Conservation (phyloP, 1,140 invertebrate genomes). For the Saxidomus purpurata region DNA sequence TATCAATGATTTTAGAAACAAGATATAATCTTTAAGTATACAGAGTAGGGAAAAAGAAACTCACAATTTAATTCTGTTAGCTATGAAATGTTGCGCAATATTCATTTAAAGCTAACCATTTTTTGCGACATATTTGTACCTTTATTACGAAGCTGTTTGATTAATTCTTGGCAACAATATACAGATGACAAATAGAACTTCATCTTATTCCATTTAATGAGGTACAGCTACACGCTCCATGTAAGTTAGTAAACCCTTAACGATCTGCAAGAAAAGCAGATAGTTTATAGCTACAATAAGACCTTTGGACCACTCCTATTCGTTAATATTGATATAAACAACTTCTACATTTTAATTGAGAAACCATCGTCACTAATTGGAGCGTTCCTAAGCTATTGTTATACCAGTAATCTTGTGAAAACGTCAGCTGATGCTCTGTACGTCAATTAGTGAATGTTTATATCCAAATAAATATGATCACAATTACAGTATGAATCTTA, state of each 20-base stretch:
- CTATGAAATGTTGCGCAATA: too few relatives aligned
- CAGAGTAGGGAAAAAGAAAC: too few relatives aligned
- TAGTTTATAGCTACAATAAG: not conserved
- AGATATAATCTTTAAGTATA: too few relatives aligned
- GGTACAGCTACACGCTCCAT: too few relatives aligned
- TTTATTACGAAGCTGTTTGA: too few relatives aligned
- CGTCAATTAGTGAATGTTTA: conserved; percentile 1
- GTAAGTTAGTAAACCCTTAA: too few relatives aligned
- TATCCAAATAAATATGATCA: not conserved
- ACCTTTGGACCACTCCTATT: not conserved
- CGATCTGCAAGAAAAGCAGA: not conserved
- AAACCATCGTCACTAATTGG: not conserved
- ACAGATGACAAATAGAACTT: not conserved
- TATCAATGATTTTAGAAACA: too few relatives aligned
- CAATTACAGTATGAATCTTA: not conserved
- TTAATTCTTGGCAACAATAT: too few relatives aligned
- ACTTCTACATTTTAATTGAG: not conserved
- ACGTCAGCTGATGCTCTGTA: not conserved
- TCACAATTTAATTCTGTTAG: too few relatives aligned
- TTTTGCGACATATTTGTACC: too few relatives aligned
- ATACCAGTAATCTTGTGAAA: not conserved
- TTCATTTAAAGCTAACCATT: too few relatives aligned
- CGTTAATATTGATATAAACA: not conserved
- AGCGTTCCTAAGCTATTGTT: not conserved
- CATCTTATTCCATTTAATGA: too few relatives aligned